Conservation (phyloP, 2,888 invertebrate species). For the Cryptophagus acutangulus region DNA sequence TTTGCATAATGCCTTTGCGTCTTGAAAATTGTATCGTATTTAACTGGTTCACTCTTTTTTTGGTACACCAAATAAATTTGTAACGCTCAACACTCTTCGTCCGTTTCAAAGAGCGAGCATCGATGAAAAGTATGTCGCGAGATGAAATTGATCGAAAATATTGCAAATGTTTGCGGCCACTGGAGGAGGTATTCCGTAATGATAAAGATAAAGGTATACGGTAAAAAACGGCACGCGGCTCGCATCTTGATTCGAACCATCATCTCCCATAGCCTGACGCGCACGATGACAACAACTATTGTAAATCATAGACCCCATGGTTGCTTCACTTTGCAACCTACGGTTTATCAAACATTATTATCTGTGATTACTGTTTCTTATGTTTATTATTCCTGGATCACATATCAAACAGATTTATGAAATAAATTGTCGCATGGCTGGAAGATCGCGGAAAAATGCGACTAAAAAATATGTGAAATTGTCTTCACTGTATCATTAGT, state of each 20-base stretch:
- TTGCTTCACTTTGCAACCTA: conserved; percentile 16
- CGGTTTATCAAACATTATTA: conserved; percentile 26
- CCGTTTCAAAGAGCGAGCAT: too few species aligned
- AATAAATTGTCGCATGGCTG: background rate
- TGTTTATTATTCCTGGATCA: background rate
- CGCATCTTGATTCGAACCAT: conserved; percentile 22
- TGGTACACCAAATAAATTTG: too few species aligned
- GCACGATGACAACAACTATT: conserved; percentile 26
- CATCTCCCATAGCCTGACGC: conserved; percentile 21
- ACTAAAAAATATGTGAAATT: background rate
- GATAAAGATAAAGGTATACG: conserved; percentile 16
- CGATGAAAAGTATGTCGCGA: too few species aligned
- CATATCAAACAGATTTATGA: background rate
- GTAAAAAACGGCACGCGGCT: conserved; percentile 28
- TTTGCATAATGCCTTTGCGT: conserved; percentile 25
- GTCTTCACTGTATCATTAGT: too few species aligned
- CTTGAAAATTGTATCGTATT: too few species aligned
- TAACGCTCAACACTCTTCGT: too few species aligned
- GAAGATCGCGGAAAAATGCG: background rate
- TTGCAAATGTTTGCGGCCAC: conserved; percentile 12
- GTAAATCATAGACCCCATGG: conserved; percentile 26
- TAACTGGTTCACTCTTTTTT: too few species aligned
- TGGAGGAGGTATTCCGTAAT: conserved; percentile 17
- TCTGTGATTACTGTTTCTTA: conserved; percentile 22
- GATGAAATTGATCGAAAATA: too few species aligned